Evolutionary conservation across 2,888 invertebrate species (phyloP).

Genomic region (Homarus gammarus): DNA sequence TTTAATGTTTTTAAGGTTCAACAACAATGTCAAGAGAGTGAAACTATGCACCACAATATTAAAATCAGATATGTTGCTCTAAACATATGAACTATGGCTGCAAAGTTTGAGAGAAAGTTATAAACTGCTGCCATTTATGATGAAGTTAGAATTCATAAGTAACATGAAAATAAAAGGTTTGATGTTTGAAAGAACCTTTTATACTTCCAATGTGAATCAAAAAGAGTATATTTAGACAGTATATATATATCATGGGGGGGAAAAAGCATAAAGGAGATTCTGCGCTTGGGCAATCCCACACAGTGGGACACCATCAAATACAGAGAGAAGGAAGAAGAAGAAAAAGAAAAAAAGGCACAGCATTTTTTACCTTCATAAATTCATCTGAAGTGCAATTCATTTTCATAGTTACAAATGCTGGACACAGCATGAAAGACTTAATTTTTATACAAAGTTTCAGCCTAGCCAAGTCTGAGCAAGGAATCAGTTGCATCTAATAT

Average conservation of each 20-base stretch:
- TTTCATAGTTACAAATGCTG: slow-evolving; percentile 3
- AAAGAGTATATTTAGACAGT: background rate
- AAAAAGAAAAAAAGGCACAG: slow-evolving; percentile 76
- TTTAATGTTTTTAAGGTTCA: background rate
- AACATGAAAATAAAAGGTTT: slow-evolving; percentile 2
- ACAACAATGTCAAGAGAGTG: background rate
- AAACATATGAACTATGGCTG: background rate
- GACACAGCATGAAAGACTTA: slow-evolving; percentile 48
- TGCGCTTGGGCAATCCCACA: slow-evolving; percentile 51
- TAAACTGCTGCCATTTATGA: background rate
- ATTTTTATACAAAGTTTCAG: slow-evolving; percentile 36
- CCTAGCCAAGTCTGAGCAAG: slow-evolving; percentile 24
- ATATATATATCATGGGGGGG: slow-evolving; percentile 12
- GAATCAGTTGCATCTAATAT: slow-evolving; percentile 3
- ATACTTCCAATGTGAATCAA: background rate
- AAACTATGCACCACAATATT: background rate
- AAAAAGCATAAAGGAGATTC: slow-evolving; percentile 38
- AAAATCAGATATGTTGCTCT: background rate
- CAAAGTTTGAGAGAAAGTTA: background rate
- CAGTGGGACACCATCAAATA: slow-evolving; percentile 45
- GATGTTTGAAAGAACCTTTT: background rate
- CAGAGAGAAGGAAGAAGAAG: slow-evolving; percentile 55
- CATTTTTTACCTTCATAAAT: slow-evolving; percentile 15
- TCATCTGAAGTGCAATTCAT: slow-evolving; percentile 24
- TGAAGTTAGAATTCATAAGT: background rate